These are phyloP conservation scores for Epirrhoe alternata DNA, from an alignment of 2,888 invertebrate species.

Conservation along the genomic window DNA sequence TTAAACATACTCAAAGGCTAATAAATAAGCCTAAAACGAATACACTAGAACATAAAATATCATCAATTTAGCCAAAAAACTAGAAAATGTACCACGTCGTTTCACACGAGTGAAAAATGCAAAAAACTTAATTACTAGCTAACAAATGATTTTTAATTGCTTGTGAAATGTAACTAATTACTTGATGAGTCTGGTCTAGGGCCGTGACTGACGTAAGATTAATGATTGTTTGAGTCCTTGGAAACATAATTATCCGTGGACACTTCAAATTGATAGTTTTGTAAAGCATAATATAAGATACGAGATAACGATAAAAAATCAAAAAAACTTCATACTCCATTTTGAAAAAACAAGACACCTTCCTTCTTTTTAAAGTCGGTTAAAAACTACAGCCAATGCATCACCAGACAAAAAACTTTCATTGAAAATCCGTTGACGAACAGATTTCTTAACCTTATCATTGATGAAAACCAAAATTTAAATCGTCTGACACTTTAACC, in stretches of 20 bases:
- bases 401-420: too few relatives aligned
- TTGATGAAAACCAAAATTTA: too few relatives aligned
- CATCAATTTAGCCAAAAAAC: not conserved
- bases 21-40: too few relatives aligned
- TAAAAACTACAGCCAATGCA: too few relatives aligned
- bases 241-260: slow-evolving; percentile 29
- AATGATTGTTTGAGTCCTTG: slow-evolving; percentile 28
- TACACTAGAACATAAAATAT: not conserved
- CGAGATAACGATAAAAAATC: too few relatives aligned
- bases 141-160: slow-evolving; percentile 41
- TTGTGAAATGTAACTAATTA: slow-evolving; percentile 36
- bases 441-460: too few relatives aligned
- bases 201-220: slow-evolving; percentile 38
- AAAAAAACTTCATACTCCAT: not conserved
- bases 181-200: slow-evolving; percentile 31
- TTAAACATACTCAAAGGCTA: too few relatives aligned
- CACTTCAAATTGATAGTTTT: slow-evolving; percentile 20
- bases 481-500: too few relatives aligned
- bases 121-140: slow-evolving; percentile 37
- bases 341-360: too few relatives aligned
- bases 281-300: not conserved
- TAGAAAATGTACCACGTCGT: slow-evolving; percentile 25
- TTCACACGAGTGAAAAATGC: slow-evolving; percentile 32
- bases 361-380: too few relatives aligned
- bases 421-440: too few relatives aligned